phyloP scores from a whole-genome alignment of 2,113 vertebrate species.

The Entelurus aequoreus region DNA sequence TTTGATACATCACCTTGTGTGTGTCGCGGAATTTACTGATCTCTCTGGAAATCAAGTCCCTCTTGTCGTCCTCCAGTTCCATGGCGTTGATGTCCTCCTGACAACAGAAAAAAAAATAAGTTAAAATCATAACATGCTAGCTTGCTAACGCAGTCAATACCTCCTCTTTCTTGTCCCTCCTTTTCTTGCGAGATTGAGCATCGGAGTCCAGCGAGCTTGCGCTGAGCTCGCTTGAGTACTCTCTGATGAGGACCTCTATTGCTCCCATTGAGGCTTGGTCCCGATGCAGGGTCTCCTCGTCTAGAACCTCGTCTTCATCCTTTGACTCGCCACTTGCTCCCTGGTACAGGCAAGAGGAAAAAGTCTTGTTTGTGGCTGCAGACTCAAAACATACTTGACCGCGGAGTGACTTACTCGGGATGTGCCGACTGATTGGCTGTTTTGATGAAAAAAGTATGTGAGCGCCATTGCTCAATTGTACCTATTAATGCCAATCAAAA shows the following conservation, averaged over 20 bases:
- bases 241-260: constrained; percentile 91
- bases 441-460: no score
- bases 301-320: constrained; percentile 84
- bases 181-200: constrained; percentile 91
- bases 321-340: constrained; percentile 57
- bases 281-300: constrained; percentile 91
- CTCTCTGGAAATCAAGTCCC: constrained; percentile 99
- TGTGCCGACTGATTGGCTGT: no score
- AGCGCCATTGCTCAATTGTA: no score
- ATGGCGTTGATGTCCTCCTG: constrained; percentile 96
- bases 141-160: constrained; percentile 56
- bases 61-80: constrained; percentile 99
- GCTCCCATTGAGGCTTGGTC: constrained; percentile 93
- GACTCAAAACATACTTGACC: not conserved
- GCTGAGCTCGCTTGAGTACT: constrained; percentile 95
- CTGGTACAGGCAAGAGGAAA: constrained; percentile 8
- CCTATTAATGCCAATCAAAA: no score
- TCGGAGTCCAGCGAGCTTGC: constrained; percentile 92
- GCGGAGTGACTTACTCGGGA: not conserved
- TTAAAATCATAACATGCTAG: no score
- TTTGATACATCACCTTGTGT: constrained; percentile 88
- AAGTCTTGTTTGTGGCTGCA: not conserved
- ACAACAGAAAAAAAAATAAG: constrained; percentile 9
- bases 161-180: constrained; percentile 98
- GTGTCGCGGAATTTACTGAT: constrained; percentile 99